Conservation (phyloP, 2,797 vertebrate genomes). For the Columba guinea region DNA sequence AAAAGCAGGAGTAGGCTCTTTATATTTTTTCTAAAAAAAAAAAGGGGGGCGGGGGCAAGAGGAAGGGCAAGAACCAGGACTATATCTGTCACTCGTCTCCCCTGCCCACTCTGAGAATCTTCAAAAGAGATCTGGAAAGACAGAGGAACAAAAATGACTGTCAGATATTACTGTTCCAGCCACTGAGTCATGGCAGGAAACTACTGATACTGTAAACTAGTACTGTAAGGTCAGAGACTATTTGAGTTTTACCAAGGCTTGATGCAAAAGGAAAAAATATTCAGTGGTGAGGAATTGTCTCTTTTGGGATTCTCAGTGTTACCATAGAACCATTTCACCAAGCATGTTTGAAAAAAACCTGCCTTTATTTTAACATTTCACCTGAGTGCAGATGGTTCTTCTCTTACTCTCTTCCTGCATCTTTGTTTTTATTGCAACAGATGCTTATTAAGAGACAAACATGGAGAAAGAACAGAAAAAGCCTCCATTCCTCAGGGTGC, state of each 20-base stretch:
- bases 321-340: neutral
- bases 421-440: slow-evolving; percentile 3
- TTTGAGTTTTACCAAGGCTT: slow-evolving; percentile 16
- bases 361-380: slow-evolving; percentile 14
- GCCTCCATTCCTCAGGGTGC: neutral
- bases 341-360: neutral
- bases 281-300: neutral
- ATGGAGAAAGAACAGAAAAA: neutral
- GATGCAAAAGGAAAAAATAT: slow-evolving; percentile 1
- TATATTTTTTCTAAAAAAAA: neutral
- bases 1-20: neutral
- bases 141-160: slow-evolving; percentile 45
- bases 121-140: slow-evolving; percentile 65
- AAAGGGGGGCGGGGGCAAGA: neutral
- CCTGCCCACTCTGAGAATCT: slow-evolving; percentile 34
- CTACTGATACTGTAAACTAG: slow-evolving; percentile 62
- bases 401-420: neutral
- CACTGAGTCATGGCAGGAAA: slow-evolving; percentile 71
- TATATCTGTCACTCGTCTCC: slow-evolving; percentile 36
- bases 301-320: neutral
- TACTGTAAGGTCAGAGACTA: slow-evolving; percentile 47
- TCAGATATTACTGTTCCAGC: slow-evolving; percentile 68
- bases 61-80: slow-evolving; percentile 35
- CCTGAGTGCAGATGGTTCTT: neutral
- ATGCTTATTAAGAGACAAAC: neutral